Base-by-base conservation (phyloP, 37 sponge, comb jelly and placozoan genomes). In the Spongia lamella region DNA sequence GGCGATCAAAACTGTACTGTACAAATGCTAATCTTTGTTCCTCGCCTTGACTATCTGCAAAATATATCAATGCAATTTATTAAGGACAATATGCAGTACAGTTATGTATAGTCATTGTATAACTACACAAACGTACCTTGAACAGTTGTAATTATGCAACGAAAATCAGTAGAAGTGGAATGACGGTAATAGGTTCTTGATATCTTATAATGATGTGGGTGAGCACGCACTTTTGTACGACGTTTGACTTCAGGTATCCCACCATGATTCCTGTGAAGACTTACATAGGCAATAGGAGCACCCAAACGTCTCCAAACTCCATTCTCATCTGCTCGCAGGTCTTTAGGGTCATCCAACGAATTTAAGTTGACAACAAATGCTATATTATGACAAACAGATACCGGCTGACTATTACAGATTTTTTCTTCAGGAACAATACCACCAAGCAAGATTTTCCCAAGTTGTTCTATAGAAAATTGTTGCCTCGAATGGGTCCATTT, bases 311-410 rank as follows among this genome's bases (percentile, higher is more conserved):
- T 17, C 77, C 77, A 77, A 24, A 77, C 66, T 49, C 77, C 77
- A 77, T 77, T 77, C 22, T 63, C 77, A 77, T 77, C 78, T 49
- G 78, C 78, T 63, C 49, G 36, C 31, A 78, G 19, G 35, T 78
- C 69, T 17, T 22, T 38, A 38, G 79, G 38, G 17, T 56, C 69
- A 68, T 66, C 59, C 58, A 78, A 36, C 6, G 59, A 30, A 11
- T 67, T 50, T 7, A 78, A 60, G 61, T 78, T 38, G 3, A 78
- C 79, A 17, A 68, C 59, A 55, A 68, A 79, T 4, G 80, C 30
- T 43, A 25, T 51, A 56, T 79, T 79, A 15, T 61, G 69, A 15
- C 51, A 57, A 26, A 79, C 80, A 59, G 68, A 38, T n/a, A 56
- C 43, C 30, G 80, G 80, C 32, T 79, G 80, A n/a, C 56, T 57